Conservation (phyloP, 1,140 invertebrate species). For the Theocolax elegans region DNA sequence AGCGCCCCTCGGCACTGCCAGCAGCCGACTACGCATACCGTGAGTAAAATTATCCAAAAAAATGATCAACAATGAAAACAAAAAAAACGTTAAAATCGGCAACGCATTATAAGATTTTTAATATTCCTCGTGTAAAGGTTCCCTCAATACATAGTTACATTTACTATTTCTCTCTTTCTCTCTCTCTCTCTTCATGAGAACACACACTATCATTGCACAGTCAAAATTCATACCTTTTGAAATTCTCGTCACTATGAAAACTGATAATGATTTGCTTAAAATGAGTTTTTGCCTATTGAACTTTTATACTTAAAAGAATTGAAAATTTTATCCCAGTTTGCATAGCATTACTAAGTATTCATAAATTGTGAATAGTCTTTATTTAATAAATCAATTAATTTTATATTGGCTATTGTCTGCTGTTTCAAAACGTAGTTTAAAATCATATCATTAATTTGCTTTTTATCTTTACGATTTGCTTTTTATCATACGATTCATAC, state of each 20-base stretch:
- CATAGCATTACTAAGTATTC: no score
- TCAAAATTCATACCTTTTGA: constrained; percentile 20
- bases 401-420: no score
- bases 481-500: no score
- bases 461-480: no score
- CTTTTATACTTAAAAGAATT: no score
- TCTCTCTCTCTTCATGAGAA: constrained; percentile 25
- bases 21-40: constrained; percentile 62
- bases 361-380: no score
- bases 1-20: constrained; percentile 60
- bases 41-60: constrained; percentile 61
- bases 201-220: constrained; percentile 33
- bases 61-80: constrained; percentile 43
- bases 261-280: no score
- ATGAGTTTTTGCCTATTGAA: no score
- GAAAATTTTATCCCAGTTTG: no score
- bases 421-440: no score
- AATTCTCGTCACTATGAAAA: constrained; percentile 13
- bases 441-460: no score
- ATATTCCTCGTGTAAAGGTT: constrained; percentile 36
- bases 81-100: constrained; percentile 18
- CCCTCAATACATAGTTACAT: constrained; percentile 23
- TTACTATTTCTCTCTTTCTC: constrained; percentile 10
- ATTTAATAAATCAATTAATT: no score
- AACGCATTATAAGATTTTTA: constrained; percentile 26